Percentiles rank a stretch among this genome's conserved stretches.
Conservation (phyloP, 2,888 invertebrate species). For the Galeruca laticollis region DNA sequence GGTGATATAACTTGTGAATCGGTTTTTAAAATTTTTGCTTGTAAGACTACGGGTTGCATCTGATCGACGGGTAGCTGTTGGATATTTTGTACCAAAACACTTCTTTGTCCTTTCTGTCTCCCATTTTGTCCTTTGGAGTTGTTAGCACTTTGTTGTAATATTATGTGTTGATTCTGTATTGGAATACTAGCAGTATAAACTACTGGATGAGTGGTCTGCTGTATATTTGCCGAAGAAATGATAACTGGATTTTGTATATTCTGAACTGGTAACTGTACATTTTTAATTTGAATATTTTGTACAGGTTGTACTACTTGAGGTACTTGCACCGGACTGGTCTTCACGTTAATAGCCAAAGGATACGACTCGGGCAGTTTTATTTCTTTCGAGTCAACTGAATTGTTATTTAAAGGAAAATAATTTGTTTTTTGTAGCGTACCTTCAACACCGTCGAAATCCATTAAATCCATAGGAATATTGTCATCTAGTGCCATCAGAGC, state of each 20-base stretch:
- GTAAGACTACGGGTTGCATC: conserved; percentile 73
- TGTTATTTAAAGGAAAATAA: conserved; percentile 44
- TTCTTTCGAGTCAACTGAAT: conserved; percentile 44
- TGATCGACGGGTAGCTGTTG: conserved; percentile 60
- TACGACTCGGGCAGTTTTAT: conserved; percentile 49
- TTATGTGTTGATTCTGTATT: conserved; percentile 54
- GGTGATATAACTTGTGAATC: conserved; percentile 54
- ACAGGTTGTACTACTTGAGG: conserved; percentile 43
- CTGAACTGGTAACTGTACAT: conserved; percentile 34
- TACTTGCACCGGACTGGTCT: conserved; percentile 43
- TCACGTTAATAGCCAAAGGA: conserved; percentile 42
- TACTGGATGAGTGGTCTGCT: conserved; percentile 57
- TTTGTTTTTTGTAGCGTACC: conserved; percentile 49
- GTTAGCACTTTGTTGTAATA: conserved; percentile 50
- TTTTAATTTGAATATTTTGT: conserved; percentile 47
- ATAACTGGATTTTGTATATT: conserved; percentile 53
- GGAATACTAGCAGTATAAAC: conserved; percentile 61
- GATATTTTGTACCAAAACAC: conserved; percentile 63
- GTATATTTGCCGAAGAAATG: conserved; percentile 52
- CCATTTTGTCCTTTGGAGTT: conserved; percentile 20
- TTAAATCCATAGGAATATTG: conserved; percentile 66
- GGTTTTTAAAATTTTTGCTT: conserved; percentile 73
- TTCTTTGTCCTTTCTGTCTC: conserved; percentile 52
- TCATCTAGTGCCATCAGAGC: conserved; percentile 68
- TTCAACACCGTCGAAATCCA: conserved; percentile 65